Evolutionary conservation across 2,888 invertebrate genomes (phyloP), one percentile per base, ranked within the genome.

Genomic region (Heteromyza rotundicornis): DNA sequence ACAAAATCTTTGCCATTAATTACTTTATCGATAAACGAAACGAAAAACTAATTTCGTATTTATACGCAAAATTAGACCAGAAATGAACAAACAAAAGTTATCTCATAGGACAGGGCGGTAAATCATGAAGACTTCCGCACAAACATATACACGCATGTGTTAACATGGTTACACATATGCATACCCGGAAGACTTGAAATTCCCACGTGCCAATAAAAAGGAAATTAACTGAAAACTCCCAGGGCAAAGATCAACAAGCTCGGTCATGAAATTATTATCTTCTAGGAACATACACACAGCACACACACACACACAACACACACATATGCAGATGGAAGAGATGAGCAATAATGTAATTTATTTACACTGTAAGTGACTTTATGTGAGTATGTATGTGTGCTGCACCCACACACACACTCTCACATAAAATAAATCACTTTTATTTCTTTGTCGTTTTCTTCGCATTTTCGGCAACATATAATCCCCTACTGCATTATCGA

Each of bases 141-240:
- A n/a, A n/a, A n/a, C n/a, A n/a, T n/a, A n/a, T n/a, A n/a, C n/a
- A n/a, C n/a, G n/a, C n/a, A n/a, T n/a, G n/a, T n/a, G n/a, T n/a
- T n/a, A n/a, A n/a, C n/a, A n/a, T n/a, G n/a, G n/a, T n/a, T n/a
- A n/a, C n/a, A n/a, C n/a, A n/a, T n/a, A n/a, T n/a, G n/a, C n/a
- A n/a, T n/a, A n/a, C n/a, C n/a, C n/a, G n/a, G n/a, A n/a, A n/a
- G n/a, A n/a, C n/a, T n/a, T n/a, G n/a, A 59, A 32, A 52, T 59
- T 67, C 63, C 66, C 70, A 65, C 58, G 68, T 66, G 57, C 32
- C 59, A 60, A 64, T 62, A 66, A 23, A 54, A 60, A 56, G 56
- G 54, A 63, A 64, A 69, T 70, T 65, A 70, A 68, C 63, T 69
- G 52, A 3, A 47, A 49, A 49, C 51, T 53, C 49, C 47, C 47